These are phyloP conservation scores for Platyrinchus mystaceus DNA, from an alignment of 2,797 vertebrate species.

Conservation along the genomic window DNA sequence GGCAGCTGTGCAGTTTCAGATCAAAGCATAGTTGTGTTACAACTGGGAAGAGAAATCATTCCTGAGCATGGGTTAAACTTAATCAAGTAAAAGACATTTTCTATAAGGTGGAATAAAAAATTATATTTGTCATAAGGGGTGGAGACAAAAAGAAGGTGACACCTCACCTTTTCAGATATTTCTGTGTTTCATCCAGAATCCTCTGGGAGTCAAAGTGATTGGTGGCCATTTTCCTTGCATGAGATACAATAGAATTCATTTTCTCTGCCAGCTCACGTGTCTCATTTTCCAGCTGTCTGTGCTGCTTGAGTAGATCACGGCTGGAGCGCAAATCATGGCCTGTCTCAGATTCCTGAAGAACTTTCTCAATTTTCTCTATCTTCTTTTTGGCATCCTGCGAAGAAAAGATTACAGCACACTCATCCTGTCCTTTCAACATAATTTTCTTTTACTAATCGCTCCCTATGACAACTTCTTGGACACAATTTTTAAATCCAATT, in stretches of 20 bases:
- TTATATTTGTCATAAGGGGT: neutral
- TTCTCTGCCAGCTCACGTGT: conserved; percentile 83
- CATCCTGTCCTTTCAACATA: neutral
- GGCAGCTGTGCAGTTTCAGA: neutral
- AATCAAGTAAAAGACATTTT: neutral
- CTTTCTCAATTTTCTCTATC: conserved; percentile 84
- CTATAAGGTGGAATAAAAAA: neutral
- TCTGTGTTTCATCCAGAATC: conserved; percentile 83
- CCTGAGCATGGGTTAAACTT: neutral
- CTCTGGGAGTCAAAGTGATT: conserved; percentile 85
- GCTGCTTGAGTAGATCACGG: conserved; percentile 81
- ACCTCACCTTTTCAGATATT: conserved; percentile 80
- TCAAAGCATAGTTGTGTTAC: neutral
- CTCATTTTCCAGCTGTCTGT: conserved; percentile 83
- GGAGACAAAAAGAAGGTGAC: neutral
- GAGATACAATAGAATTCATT: conserved; percentile 83
- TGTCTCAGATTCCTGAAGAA: conserved; percentile 78
- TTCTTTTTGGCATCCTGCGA: conserved; percentile 85
- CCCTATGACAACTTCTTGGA: neutral
- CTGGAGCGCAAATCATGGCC: conserved; percentile 85
- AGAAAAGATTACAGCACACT: neutral
- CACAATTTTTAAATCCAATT: neutral
- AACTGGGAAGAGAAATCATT: neutral
- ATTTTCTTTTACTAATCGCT: neutral
- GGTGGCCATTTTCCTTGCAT: conserved; percentile 79